Evolutionary conservation across 2,113 vertebrate species (phyloP), one percentile per base, ranked within the genome.

Genomic region (Anguilla rostrata): DNA sequence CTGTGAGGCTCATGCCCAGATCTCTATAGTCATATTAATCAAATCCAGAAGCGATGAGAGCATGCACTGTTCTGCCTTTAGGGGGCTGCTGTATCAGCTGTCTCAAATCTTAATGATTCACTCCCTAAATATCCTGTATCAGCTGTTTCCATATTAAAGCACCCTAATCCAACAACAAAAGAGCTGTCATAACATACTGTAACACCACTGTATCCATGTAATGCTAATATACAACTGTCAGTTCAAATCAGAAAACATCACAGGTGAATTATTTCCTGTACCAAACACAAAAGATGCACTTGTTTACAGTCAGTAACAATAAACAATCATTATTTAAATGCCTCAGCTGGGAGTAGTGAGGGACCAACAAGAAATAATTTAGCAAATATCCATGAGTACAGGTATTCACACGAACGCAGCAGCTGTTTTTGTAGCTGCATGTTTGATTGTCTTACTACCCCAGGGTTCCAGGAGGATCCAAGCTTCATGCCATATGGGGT

Each of bases 81-180:
- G 39, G 26, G 71, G 86, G 84, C 39, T 66, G 83, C 88, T 86
- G 82, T 22, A 83, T 91, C 87, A 88, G 89, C 89, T 87, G 29
- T 29, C 78, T 85, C 39, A 56, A 40, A 18, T 87, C 86, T 86
- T 88, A 87, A 87, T 86, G 86, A 81, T 71, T 41, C 34, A 29
- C 40, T 88, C 87, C 82, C 88, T 87, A 88, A 88, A 79, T 86
- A 57, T 84, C 56, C 85, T 83, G 85, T 86, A 86, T 85, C 86
- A 79, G 84, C 82, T 83, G 84, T 86, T 81, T 34, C 82, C 34
- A 83, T 81, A 86, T 82, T 71, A 78, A 82, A 83, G 82, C 43
- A 22, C 56, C 43, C 78, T 84, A 87, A 89, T 84, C 86, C 85
- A 87, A 78, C 84, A 40, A 80, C 82, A 81, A 85, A 56, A 78